phyloP scores from a whole-genome alignment of 1,140 invertebrate species.

The Drosophila jambulina region DNA sequence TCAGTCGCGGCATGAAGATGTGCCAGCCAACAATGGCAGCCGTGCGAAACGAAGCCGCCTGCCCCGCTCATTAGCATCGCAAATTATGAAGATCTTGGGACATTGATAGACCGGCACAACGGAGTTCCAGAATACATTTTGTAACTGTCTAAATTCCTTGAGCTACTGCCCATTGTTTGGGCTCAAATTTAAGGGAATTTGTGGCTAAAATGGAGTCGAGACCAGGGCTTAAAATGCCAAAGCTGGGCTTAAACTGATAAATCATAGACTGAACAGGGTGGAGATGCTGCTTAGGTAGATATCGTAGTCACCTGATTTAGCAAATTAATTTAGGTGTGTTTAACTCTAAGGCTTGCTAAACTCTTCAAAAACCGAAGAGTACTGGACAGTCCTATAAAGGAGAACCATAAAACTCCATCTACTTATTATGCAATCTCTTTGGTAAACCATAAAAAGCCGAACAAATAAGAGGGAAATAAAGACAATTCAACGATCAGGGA shows the following conservation, averaged over 20 bases:
- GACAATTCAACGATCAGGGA: neutral
- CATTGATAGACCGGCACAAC: slow-evolving; percentile 38
- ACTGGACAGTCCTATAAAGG: neutral
- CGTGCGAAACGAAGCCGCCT: slow-evolving; percentile 32
- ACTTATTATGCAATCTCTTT: slow-evolving; percentile 1
- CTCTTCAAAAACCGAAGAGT: neutral
- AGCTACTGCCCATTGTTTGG: slow-evolving; percentile 3
- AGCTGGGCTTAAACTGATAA: neutral
- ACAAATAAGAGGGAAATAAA: slow-evolving; percentile 1
- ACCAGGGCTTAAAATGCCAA: neutral
- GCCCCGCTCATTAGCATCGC: slow-evolving; percentile 42
- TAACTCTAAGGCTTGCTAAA: neutral
- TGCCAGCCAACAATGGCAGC: slow-evolving; percentile 36
- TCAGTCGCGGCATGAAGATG: slow-evolving; percentile 37
- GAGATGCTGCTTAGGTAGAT: neutral
- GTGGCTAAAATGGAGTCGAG: neutral
- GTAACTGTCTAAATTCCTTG: slow-evolving; percentile 17
- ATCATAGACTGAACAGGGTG: neutral
- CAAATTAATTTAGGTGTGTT: neutral
- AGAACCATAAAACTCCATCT: neutral
- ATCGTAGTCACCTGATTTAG: neutral
- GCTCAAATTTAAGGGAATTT: neutral
- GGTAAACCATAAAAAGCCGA: neutral
- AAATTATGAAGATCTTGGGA: slow-evolving; percentile 45
- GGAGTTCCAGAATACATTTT: slow-evolving; percentile 30